Conservation (phyloP, 2,797 vertebrate genomes). For the Sebastes matsubarae region DNA sequence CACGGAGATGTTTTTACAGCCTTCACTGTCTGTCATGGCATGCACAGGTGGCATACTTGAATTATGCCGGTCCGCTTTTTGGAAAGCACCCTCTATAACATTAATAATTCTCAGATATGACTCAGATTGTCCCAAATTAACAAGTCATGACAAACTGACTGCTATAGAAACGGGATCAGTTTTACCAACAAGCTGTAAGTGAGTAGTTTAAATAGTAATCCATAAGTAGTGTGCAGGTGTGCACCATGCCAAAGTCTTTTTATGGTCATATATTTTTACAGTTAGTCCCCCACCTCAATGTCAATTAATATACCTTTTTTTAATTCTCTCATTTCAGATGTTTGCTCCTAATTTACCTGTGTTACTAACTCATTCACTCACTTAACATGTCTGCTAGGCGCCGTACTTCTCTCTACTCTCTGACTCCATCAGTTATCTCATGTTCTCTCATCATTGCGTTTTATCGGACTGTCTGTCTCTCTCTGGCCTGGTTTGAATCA, state of each 20-base stretch:
- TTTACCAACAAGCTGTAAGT: neutral
- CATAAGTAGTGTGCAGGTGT: neutral
- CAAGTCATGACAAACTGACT: neutral
- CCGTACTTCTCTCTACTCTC: slow-evolving; percentile 17
- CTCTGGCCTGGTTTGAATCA: slow-evolving; percentile 75
- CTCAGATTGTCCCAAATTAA: neutral
- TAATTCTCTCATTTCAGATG: neutral
- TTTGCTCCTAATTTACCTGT: neutral
- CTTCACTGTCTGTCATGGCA: neutral
- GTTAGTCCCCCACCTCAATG: neutral
- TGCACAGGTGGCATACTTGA: neutral
- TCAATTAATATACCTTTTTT: neutral
- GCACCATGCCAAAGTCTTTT: neutral
- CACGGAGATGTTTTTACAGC: neutral
- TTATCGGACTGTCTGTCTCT: slow-evolving; percentile 34
- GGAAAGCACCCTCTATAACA: neutral
- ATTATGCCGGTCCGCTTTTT: neutral
- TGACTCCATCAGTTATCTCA: slow-evolving; percentile 42
- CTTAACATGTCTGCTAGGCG: slow-evolving; percentile 7
- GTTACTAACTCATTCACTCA: neutral
- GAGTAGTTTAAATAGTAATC: neutral
- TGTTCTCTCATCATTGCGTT: slow-evolving; percentile 38
- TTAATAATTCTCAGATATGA: neutral
- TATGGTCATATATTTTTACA: neutral
- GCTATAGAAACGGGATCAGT: neutral